Base-by-base conservation (phyloP, 2,888 invertebrate genomes). In the Neoaliturus tenellus region DNA sequence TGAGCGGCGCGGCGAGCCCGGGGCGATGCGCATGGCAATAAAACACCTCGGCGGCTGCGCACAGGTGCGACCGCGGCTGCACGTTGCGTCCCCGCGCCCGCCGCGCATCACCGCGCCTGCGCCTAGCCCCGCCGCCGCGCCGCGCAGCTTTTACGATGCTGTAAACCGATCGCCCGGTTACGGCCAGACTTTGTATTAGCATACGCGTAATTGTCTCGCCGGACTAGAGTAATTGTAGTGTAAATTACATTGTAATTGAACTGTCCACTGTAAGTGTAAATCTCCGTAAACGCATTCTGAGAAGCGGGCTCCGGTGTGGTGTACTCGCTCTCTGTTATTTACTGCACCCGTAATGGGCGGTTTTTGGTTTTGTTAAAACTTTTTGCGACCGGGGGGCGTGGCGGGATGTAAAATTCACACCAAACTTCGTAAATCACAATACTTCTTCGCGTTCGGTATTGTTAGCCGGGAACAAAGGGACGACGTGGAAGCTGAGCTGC, bases 241-340 rank as follows among this genome's bases (percentile, higher is more conserved):
- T 78, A 78, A 78, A 78, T 78, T 78, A 78, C 78, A 78, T 78
- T 78, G 78, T 78, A 78, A 78, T 78, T 78, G 78, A 78, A 78
- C 78, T 78, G 78, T 78, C 78, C 55, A 35, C 33, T 48, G 55
- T 39, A 78, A 78, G 78, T 51, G 78, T 78, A 78, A 78, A 78
- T 78, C 78, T 78, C 78, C 33, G 78, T 55, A 51, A 78, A 78
- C 55, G 73, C 78, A 55, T 78, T 78, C 78, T 33, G 51, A 78
- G 78, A 78, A 75, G 44, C 75, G 39, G 25, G 73, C 55, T 78
- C 78, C 28, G 41, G 44, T 44, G 35, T 48, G 55, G 51, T 51
- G 51, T 51, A 55, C 55, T 55, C 48, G 51, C 33, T 23, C 39
- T 31, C 51, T 48, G 73, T 75, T 25, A 55, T 78, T 78, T 78